Conservation (phyloP, 1,140 invertebrate genomes). For the Paralvinella palmiformis region DNA sequence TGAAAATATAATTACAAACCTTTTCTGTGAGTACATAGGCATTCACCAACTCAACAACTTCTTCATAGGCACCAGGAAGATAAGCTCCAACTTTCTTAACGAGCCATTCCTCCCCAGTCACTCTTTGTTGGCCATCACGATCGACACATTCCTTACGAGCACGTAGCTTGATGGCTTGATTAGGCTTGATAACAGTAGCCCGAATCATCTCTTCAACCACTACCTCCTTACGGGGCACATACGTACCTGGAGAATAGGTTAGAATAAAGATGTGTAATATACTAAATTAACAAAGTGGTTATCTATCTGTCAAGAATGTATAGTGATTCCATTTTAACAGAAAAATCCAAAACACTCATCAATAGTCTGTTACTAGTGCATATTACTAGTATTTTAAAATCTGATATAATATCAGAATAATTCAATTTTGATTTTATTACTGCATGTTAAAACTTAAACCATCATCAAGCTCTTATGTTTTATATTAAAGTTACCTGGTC, state of each 20-base stretch:
- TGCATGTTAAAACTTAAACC: background rate
- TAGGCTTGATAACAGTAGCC: conserved; percentile 50
- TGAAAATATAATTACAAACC: no score
- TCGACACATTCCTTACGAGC: conserved; percentile 52
- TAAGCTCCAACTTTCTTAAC: conserved; percentile 54
- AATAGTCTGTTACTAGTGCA: no score
- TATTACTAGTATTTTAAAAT: no score
- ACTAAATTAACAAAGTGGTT: no score
- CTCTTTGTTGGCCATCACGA: conserved; percentile 44
- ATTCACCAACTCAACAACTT: conserved; percentile 52
- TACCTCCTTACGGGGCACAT: conserved; percentile 54
- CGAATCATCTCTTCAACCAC: conserved; percentile 47
- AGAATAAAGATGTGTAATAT: background rate
- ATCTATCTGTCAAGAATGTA: no score
- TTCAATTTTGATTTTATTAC: conserved; percentile 1
- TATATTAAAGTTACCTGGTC: conserved; percentile 43
- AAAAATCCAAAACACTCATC: no score
- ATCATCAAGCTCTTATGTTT: background rate
- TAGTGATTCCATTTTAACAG: no score
- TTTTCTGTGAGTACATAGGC: conserved; percentile 55
- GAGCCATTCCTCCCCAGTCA: conserved; percentile 55
- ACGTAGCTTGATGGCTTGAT: conserved; percentile 51
- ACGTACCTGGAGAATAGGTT: conserved; percentile 45
- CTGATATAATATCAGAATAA: no score
- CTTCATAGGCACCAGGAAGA: conserved; percentile 55